Percentiles rank a stretch among this genome's conserved stretches.
Evolutionary conservation across 2,888 invertebrate genomes (phyloP).

Genomic region (Sussaba pulchella): DNA sequence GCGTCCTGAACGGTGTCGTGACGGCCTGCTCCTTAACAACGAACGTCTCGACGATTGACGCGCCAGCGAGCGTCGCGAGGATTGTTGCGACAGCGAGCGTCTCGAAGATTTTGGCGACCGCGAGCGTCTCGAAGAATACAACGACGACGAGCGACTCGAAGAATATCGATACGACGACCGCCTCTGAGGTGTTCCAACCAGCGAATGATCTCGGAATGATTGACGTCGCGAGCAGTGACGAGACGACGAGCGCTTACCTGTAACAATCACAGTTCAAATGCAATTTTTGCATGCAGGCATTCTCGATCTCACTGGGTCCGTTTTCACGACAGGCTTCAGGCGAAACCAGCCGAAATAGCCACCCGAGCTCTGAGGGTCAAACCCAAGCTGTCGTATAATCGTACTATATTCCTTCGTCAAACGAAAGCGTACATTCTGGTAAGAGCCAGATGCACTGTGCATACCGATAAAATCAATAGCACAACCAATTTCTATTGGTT

Average conservation of each 20-base stretch:
- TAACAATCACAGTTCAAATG: constrained; percentile 20
- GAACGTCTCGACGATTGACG: too few relatives aligned
- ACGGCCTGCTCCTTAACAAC: too few relatives aligned
- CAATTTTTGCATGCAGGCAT: not conserved
- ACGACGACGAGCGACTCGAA: constrained; percentile 26
- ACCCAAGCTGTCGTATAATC: constrained; percentile 15
- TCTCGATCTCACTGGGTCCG: not conserved
- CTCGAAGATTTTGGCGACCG: not conserved
- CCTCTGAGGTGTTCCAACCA: too few relatives aligned
- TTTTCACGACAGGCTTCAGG: not conserved
- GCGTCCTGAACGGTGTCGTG: too few relatives aligned
- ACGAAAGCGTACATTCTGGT: constrained; percentile 54
- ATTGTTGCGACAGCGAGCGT: not conserved
- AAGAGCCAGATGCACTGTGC: constrained; percentile 51
- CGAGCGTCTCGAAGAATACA: not conserved
- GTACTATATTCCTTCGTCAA: constrained; percentile 51
- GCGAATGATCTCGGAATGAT: too few relatives aligned
- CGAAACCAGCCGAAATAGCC: not conserved
- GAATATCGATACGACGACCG: too few relatives aligned
- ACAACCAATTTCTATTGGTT: constrained; percentile 34
- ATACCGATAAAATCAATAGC: constrained; percentile 53
- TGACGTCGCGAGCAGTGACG: too few relatives aligned
- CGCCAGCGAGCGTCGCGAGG: too few relatives aligned
- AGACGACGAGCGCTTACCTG: constrained; percentile 34
- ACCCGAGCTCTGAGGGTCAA: constrained; percentile 20